Base-by-base conservation (phyloP, 2,888 invertebrate species). In the Mesochorus sp. region DNA sequence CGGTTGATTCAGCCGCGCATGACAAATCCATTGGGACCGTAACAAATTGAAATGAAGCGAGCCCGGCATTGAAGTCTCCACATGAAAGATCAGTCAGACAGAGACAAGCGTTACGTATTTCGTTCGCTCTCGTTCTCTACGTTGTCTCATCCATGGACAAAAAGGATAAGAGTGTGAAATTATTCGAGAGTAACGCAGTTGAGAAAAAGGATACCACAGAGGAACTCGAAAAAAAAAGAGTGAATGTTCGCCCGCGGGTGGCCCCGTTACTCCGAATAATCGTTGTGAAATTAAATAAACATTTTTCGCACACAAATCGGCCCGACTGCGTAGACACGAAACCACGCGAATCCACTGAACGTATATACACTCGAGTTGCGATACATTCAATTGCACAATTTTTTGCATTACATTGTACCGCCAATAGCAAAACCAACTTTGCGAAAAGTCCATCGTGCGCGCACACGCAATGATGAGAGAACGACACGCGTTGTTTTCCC, bases 241-340 rank as follows among this genome's bases (percentile, higher is more conserved):
- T 47, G 75, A 71, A 66, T 59, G 47, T 74, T 79, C 73, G 80
- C 76, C 74, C 80, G n/a, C n/a, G 79, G 80, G 42, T 74, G 81
- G 68, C 72, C 79, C 80, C 62, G 79, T 80, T 79, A 82, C 83
- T 82, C 84, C 76, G 72, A 80, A 77, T 81, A 81, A 77, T 81
- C 75, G 72, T 81, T 77, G 53, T 68, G 71, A 77, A 79, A 81
- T 80, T 80, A 75, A 80, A 77, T 75, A 80, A 80, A 81, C 77
- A 80, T 75, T 76, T 70, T 57, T 47, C 51, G 28, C 19, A 14
- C 59, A 51, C 47, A 70, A 51, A 17, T 24, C 14, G 24, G 2
- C 39, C 24, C 5, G 2, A 8, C 17, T 1, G 5, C 19, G 14
- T 47, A 19, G n/a, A 34, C 19, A 14, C 1, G 26, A 59, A 24